phyloP scores from a whole-genome alignment of 2,797 vertebrate species.

The Squalus acanthias region DNA sequence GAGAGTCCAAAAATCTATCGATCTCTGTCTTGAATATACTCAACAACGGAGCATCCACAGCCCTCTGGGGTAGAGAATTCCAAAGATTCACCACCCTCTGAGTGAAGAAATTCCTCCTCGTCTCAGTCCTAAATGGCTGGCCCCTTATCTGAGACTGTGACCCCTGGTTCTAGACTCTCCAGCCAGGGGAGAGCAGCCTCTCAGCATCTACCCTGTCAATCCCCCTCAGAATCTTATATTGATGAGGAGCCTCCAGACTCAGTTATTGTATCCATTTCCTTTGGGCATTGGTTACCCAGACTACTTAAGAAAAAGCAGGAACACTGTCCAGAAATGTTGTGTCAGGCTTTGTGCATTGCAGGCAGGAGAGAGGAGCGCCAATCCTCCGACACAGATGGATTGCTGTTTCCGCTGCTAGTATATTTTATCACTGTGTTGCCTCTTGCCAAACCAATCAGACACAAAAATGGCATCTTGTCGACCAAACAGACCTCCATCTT shows the following conservation, averaged over 20 bases:
- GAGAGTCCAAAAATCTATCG: no score
- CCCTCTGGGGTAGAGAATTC: no score
- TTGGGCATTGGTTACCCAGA: background rate
- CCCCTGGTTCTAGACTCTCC: no score
- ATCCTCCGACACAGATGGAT: background rate
- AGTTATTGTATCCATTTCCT: background rate
- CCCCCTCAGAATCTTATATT: background rate
- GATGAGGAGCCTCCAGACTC: background rate
- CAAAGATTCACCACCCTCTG: no score
- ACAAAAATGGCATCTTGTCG: background rate
- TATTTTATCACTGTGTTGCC: background rate
- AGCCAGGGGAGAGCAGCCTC: no score
- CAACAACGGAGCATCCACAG: no score
- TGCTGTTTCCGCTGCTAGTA: background rate
- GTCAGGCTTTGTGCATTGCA: background rate
- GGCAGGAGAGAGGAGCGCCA: background rate
- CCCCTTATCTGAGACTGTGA: no score
- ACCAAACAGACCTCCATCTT: background rate
- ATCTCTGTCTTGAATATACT: no score
- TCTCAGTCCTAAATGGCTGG: no score
- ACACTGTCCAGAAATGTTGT: background rate
- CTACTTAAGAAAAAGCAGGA: background rate
- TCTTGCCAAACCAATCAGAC: background rate
- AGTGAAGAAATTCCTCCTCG: no score
- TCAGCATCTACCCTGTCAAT: no score